These are phyloP conservation scores for Girardinus metallicus DNA, from an alignment of 2,797 vertebrate species.

Conservation along the genomic window DNA sequence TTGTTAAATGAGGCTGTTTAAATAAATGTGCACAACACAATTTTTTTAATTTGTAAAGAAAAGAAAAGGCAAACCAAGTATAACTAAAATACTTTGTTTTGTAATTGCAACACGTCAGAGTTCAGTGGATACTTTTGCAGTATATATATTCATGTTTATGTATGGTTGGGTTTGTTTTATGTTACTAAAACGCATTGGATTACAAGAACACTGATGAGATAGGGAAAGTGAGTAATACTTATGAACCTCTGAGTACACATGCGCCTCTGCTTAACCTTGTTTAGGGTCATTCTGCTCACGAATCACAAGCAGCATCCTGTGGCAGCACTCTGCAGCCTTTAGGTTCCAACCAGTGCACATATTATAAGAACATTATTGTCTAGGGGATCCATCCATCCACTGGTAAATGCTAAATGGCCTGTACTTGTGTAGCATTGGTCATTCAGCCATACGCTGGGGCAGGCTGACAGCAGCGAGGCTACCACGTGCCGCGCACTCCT, in stretches of 20 bases:
- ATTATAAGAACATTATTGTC: background rate
- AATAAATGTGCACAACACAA: background rate
- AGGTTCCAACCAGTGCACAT: background rate
- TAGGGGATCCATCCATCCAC: background rate
- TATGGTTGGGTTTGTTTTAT: background rate
- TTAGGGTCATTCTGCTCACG: slow-evolving; percentile 1
- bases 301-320: background rate
- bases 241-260: background rate
- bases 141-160: background rate
- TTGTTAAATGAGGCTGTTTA: background rate
- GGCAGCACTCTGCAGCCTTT: background rate
- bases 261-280: background rate
- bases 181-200: background rate
- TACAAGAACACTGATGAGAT: background rate
- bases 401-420: too few relatives aligned
- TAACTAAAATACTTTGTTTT: background rate
- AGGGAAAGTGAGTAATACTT: background rate
- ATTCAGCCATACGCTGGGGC: too few relatives aligned
- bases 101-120: background rate
- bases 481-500: background rate
- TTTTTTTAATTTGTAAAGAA: background rate
- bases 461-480: too few relatives aligned
- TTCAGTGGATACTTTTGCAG: background rate
- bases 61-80: background rate
- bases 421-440: too few relatives aligned